Evolutionary conservation across 2,888 invertebrate genomes (phyloP), one percentile per base, ranked within the genome.

Genomic region (Tuberolachnus salignus): DNA sequence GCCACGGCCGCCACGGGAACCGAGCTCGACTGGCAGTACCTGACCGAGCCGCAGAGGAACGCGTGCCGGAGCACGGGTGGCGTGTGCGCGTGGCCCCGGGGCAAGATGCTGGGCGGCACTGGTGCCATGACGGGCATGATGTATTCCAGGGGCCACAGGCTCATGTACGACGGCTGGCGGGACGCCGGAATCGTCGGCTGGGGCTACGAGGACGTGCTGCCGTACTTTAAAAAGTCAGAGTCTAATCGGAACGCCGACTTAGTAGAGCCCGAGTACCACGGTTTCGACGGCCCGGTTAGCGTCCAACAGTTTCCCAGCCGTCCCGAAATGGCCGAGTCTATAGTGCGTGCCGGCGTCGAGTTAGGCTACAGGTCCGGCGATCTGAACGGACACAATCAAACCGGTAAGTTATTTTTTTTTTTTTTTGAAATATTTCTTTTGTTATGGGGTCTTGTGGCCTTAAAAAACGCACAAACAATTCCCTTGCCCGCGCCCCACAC

Each of bases 141-240:
- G 83, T 89, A 89, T 84, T 86, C 88, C 1, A 85, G 90, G 70
- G 90, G 90, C 0, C 88, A 90, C 83, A 88, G 88, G 1, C 85
- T 87, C 10, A 92, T 94, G 84, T 94, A 92, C 86, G 91, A 94
- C 86, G 88, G 83, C 85, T 94, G 90, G 90, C 88, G 87, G 59
- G 84, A 84, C 9, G 83, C 86, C 73, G 90, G 89, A 10, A 88
- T 88, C 81, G 85, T 85, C 6, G 90, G 90, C 3, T 90, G 90
- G 90, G 81, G 83, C 53, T 87, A 85, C 83, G 83, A 85, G n/a
- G 84, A 84, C 46, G 83, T 85, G 23, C 82, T 87, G 57, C 83
- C 84, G 10, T 86, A 86, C 82, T 86, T 86, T 82, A 85, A 84
- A 82, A 87, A 86, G 82, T 84, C 86, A 1, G 87, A 87, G 82